Conservation (phyloP, 2,888 invertebrate genomes). For the Apodemia zela region DNA sequence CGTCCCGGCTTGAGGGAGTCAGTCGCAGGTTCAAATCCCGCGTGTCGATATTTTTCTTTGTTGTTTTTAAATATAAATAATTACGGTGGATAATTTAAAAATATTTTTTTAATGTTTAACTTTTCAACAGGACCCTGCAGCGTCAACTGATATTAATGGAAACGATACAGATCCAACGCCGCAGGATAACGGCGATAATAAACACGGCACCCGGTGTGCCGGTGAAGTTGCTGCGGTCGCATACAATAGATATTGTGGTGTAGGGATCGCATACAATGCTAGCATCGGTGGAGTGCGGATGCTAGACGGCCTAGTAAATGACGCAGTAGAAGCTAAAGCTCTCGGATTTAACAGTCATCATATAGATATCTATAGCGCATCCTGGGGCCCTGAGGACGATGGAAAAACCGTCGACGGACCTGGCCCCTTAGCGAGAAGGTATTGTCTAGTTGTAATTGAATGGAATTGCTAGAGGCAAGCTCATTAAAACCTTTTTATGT, state of each 20-base stretch:
- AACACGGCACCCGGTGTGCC: conserved; percentile 98
- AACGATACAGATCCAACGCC: conserved; percentile 99
- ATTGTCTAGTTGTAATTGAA: conserved; percentile 50
- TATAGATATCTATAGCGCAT: conserved; percentile 97
- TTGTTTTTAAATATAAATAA: too few species aligned
- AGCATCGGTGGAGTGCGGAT: conserved; percentile 98
- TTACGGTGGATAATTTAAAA: neutral
- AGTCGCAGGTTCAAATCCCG: too few species aligned
- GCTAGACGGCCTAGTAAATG: conserved; percentile 98
- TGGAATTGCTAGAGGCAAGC: conserved; percentile 48
- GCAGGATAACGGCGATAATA: conserved; percentile 98
- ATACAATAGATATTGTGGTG: conserved; percentile 97
- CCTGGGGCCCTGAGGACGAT: conserved; percentile 98
- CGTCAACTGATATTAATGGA: conserved; percentile 98
- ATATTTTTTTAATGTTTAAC: conserved; percentile 32
- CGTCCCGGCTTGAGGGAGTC: too few species aligned
- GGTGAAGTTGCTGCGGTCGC: conserved; percentile 99
- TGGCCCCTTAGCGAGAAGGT: conserved; percentile 90
- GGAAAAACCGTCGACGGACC: conserved; percentile 98
- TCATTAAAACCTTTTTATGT: conserved; percentile 64
- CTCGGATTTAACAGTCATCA: conserved; percentile 95
- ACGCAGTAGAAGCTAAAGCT: conserved; percentile 96
- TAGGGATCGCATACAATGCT: conserved; percentile 98
- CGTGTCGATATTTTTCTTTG: too few species aligned
- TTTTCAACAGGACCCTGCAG: conserved; percentile 90